Base-by-base conservation (phyloP, 2,797 vertebrate genomes). In the Dicrostonyx torquatus region DNA sequence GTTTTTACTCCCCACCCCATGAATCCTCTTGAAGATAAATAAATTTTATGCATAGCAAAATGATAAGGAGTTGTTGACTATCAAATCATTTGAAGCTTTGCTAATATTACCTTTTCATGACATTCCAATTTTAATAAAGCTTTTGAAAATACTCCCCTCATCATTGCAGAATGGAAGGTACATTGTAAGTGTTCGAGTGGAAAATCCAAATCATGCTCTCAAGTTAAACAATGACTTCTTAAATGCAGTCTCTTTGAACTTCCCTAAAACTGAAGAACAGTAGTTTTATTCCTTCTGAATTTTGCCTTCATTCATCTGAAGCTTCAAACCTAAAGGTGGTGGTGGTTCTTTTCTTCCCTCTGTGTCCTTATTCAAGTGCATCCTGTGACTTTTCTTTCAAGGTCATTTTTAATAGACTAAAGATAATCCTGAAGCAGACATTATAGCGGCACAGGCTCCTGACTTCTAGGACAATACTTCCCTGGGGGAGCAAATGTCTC, bases 51-150 rank as follows among this genome's bases (percentile, higher is more conserved):
- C 4, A 87, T 4, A 72, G 29, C 15, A 48, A 48, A 62, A n/a
- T 60, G 11, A 60, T 76, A 17, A 62, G 40, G 6, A 86, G 26
- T 31, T 10, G 34, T 6, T 29, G 2, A n/a, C 68, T 50, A 87
- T 62, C 37, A 68, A 82, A 89, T 4, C 86, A 18, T 62, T 68
- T 87, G 60, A 18, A 0, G 15, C 50, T 95, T 93, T 90, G 34
- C 37, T 93, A 29, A 45, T 26, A 64, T 64, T 76, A 53, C 26
- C 4, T 87, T 97, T 93, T 73, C 15, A 79, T 87, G 91, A 34
- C 34, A 62, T n/a, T 62, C 29, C 40, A 76, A 10, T 31, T 87
- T 89, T 70, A 91, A 82, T 60, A 64, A 83, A 60, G 66, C 45
- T 43, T 58, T 93, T 88, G 2, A 82, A 94, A 77, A 70, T 40